These are phyloP conservation scores for Aelia acuminata DNA, from an alignment of 2,888 invertebrate genomes.

Conservation along the genomic window DNA sequence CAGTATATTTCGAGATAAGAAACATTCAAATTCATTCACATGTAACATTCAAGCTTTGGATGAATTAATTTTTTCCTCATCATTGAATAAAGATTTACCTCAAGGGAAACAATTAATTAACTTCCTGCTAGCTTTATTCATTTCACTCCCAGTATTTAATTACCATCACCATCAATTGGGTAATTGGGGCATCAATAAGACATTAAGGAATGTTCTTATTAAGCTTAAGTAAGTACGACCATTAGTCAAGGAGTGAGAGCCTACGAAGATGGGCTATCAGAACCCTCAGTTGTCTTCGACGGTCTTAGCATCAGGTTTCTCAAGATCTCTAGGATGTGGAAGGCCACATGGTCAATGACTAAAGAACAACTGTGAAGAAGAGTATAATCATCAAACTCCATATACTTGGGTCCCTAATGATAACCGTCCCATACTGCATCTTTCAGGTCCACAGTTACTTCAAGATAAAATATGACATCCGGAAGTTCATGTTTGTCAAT, in stretches of 20 bases:
- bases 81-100: neutral
- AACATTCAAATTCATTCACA: neutral
- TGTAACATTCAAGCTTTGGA: neutral
- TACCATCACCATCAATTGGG: slow-evolving; percentile 6
- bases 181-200: slow-evolving; percentile 12
- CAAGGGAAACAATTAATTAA: slow-evolving; percentile 7
- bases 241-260: neutral
- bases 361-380: neutral
- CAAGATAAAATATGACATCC: neutral
- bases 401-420: neutral
- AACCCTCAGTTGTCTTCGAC: neutral
- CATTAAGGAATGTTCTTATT: neutral
- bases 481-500: neutral
- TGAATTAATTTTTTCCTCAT: neutral
- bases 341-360: neutral
- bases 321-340: slow-evolving; percentile 6
- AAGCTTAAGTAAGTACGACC: neutral
- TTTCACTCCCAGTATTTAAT: neutral
- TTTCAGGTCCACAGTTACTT: neutral
- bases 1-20: too few species aligned
- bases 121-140: neutral
- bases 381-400: neutral
- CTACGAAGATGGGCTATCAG: neutral
- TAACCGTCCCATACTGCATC: neutral
- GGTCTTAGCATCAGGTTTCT: neutral